Evolutionary conservation across 2,888 invertebrate species (phyloP), one percentile per base, ranked within the genome.

Genomic region (Folsomia candida): DNA sequence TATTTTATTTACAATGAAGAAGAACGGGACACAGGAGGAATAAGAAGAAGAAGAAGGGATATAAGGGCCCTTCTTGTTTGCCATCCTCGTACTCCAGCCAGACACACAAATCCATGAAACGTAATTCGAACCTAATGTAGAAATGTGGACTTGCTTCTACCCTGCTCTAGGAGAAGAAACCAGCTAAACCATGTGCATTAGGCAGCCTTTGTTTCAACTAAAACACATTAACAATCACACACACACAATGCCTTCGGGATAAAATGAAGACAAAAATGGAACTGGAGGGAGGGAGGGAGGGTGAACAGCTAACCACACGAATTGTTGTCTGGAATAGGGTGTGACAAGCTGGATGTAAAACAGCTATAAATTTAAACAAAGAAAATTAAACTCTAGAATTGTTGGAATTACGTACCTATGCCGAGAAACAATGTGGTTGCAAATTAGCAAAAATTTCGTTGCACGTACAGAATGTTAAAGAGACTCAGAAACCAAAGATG

Each of bases 111-210:
- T 37, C 4, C 14, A 37, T 9, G 37, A 37, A 37, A 37, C 14
- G 37, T 37, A 37, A 64, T 71, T 51, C 68, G 63, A 63, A 65
- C 64, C 65, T 71, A 71, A 71, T 68, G 68, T 65, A 57, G n/a
- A n/a, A n/a, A n/a, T n/a, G n/a, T n/a, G n/a, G n/a, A n/a, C n/a
- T n/a, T n/a, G n/a, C n/a, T n/a, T n/a, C n/a, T n/a, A n/a, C n/a
- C n/a, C n/a, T n/a, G n/a, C n/a, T n/a, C n/a, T n/a, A n/a, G n/a
- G n/a, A 66, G 26, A 25, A 66, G 51, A 57, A 22, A 66, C 20
- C 25, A 57, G 14, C 37, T 37, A 37, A 37, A 37, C 37, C 37
- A 37, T 37, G 37, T 37, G 37, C 37, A 37, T 37, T 14, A 37
- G 37, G 37, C 37, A 37, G 37, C 6, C 37, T 37, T 37, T 37